Evolutionary conservation across 2,888 invertebrate species (phyloP), one percentile per base, ranked within the genome.

Genomic region (Alcis repandata): DNA sequence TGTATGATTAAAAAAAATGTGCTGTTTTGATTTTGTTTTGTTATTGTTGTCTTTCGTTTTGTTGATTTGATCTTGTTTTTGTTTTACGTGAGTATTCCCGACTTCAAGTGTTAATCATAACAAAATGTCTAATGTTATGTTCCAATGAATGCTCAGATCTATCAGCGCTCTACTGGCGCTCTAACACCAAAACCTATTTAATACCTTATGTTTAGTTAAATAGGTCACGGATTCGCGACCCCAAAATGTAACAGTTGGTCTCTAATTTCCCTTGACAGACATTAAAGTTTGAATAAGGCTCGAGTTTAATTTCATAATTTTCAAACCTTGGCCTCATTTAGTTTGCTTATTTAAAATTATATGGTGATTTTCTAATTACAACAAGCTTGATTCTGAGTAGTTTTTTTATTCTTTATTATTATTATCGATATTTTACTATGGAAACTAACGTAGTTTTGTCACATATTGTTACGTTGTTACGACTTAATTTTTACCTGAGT

Each of bases 261-360:
- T 20, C 45, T 45, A 61, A 61, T 61, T 57, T 63, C 62, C 57
- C 62, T 51, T 15, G 62, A 45, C 15, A 45, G 62, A 43, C 19
- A 32, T 51, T 51, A 57, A 56, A 61, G 43, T 57, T 56, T 38
- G 32, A 51, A 56, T 15, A 43, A 36, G 57, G 41, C 51, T 43
- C 1, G 36, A 43, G 43, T 49, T 48, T 33, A 57, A 62, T 59
- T 56, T 56, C 32, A 32, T 61, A 38, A 61, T 45, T 32, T 61
- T 48, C 53, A 54, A 45, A n/a, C 36, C 40, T 60, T 53, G 36
- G 19, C 27, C 53, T 46, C 32, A 38, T 60, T 32, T 10, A 49
- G 41, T 19, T 51, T n/a, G 9, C 32, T 11, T 32, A 32, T 43
- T 27, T 17, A 43, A 54, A 54, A 41, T 41, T 54, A 1, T 43